Evolutionary conservation across 2,888 invertebrate species (phyloP).

Genomic region (Eupithecia vulgata): DNA sequence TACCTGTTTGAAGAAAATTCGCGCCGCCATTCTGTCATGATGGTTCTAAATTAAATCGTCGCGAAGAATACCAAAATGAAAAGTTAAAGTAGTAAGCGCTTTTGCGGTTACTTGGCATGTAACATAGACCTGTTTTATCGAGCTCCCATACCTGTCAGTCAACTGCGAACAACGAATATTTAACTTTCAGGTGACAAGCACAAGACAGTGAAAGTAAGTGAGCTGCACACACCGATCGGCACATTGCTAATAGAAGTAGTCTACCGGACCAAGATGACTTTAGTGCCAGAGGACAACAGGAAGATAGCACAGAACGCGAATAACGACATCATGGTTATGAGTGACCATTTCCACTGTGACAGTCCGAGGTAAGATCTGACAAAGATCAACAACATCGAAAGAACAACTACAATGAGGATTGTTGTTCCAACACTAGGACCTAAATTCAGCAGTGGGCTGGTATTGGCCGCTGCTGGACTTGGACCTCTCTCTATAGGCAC

Average conservation of each 20-base stretch:
- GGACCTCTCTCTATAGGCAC: not conserved
- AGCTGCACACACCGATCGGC: constrained; percentile 94
- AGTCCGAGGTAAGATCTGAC: constrained; percentile 72
- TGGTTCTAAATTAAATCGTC: not conserved
- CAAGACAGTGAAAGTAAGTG: constrained; percentile 92
- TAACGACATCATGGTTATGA: constrained; percentile 91
- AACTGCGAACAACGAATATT: not conserved
- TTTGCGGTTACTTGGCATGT: not conserved
- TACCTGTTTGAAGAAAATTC: not conserved
- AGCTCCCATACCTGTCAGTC: not conserved
- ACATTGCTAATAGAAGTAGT: constrained; percentile 91
- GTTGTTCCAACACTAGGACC: no score
- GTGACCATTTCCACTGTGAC: constrained; percentile 92
- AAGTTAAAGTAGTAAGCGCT: not conserved
- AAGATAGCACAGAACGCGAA: constrained; percentile 71
- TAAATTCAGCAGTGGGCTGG: no score
- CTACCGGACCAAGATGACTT: constrained; percentile 96
- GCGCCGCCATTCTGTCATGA: not conserved
- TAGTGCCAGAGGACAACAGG: constrained; percentile 90
- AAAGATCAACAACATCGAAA: not conserved
- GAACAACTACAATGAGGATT: no score
- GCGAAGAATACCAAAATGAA: not conserved
- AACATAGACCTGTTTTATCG: not conserved
- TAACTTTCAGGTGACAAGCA: constrained; percentile 88
- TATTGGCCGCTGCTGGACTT: not conserved